Evolutionary conservation across 2,797 vertebrate genomes (phyloP), one percentile per base, ranked within the genome.

Genomic region (Selene dorsalis): DNA sequence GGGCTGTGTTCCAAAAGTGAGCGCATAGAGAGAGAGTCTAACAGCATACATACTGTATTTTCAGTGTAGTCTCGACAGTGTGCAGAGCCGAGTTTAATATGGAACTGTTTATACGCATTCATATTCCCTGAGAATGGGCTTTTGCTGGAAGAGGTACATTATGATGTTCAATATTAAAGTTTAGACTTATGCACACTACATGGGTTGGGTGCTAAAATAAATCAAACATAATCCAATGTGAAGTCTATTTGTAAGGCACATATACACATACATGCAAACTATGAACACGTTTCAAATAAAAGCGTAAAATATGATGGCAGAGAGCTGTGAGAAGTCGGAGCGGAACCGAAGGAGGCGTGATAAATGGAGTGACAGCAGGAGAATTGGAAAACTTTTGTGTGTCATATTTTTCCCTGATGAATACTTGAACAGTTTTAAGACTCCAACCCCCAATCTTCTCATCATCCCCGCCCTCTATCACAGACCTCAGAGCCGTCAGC

Each of bases 1-100:
- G 90, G 92, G 92, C 88, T 87, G 67, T 66, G 61, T 50, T 93
- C 93, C 91, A 94, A 91, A 76, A 85, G 57, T 50, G 69, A 78
- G 84, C 14, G 86, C 77, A 74, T 50, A 75, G 85, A 80, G 77
- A 80, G 77, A 91, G 87, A 87, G 83, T 77, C 58, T 83, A 92
- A 88, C 88, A 84, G 83, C 79, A 61, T 71, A 76, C 26, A 63
- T 57, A 7, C 18, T 20, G 45, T 9, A 48, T 73, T 87, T 79
- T 75, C 48, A 73, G 63, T 61, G 66, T 69, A 80, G 72, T 77
- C 77, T 77, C 58, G 35, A 53, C 48, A 72, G 26, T 73, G 53
- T 73, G 80, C 56, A 72, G 60, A 74, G n/a, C 39, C 17, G 59
- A 69, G 24, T 70, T 78, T 70, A 26, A 56, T 68, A 73, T 39